phyloP scores from a whole-genome alignment of 1,140 invertebrate species.

The Drosophila serrata region DNA sequence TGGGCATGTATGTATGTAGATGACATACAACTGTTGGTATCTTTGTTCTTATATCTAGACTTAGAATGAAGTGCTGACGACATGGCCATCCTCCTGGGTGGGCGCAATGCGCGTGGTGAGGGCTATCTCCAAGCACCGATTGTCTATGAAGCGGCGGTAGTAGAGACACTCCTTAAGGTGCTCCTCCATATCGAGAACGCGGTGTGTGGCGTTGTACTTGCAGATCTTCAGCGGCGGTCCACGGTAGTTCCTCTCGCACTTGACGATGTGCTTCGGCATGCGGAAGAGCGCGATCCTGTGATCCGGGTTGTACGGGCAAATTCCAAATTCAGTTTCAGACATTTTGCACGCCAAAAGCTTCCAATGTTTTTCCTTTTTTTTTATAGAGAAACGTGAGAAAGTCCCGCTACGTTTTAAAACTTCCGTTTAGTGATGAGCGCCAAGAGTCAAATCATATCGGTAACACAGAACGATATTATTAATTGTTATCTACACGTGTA shows the following conservation, averaged over 20 bases:
- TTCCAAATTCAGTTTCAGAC: constrained; percentile 49
- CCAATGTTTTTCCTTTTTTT: neutral
- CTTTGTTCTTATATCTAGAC: neutral
- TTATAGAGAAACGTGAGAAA: neutral
- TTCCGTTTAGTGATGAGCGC: constrained; percentile 14
- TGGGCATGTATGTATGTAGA: neutral
- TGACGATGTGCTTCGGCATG: constrained; percentile 70
- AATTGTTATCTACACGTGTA: too few relatives aligned
- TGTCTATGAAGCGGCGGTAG: constrained; percentile 25
- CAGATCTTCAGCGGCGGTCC: constrained; percentile 71
- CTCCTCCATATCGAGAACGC: constrained; percentile 62
- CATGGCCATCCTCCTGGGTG: constrained; percentile 7
- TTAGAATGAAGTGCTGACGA: constrained; percentile 5
- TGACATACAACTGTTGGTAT: neutral
- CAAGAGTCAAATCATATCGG: too few relatives aligned
- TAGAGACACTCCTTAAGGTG: constrained; percentile 63
- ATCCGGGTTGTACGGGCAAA: constrained; percentile 62
- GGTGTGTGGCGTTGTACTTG: constrained; percentile 77
- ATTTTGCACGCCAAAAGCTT: constrained; percentile 35
- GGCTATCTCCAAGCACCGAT: constrained; percentile 5
- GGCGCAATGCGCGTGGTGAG: constrained; percentile 4
- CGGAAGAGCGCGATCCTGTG: constrained; percentile 66
- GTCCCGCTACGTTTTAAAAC: constrained; percentile 53
- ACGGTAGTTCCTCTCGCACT: constrained; percentile 61
- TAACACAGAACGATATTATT: too few relatives aligned